Evolutionary conservation across 2,797 vertebrate genomes (phyloP).

Genomic region (Balearica regulorum): DNA sequence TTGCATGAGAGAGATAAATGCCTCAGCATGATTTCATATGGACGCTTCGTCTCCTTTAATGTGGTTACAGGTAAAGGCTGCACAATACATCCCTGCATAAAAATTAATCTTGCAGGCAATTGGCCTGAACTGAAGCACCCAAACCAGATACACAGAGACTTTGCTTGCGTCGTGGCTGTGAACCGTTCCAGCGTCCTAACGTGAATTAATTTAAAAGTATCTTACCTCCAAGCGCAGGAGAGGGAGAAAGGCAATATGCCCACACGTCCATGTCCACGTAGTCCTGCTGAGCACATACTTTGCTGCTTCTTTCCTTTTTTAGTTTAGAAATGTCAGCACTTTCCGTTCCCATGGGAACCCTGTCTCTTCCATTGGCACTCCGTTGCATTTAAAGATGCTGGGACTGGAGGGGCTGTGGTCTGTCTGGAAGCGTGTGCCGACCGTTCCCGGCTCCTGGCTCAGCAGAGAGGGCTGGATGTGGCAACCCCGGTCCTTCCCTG

Average conservation of each 20-base stretch:
- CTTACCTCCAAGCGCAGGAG: background rate
- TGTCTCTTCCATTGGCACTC: background rate
- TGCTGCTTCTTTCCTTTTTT: slow-evolving; percentile 41
- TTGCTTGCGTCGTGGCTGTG: rapidly evolving
- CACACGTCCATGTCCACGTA: background rate
- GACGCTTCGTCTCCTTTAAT: background rate
- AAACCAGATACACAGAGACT: background rate
- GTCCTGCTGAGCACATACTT: slow-evolving; percentile 13
- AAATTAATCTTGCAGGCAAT: slow-evolving; percentile 4
- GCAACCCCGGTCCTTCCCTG: background rate
- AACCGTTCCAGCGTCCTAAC: rapidly evolving
- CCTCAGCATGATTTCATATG: background rate
- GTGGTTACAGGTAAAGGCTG: slow-evolving; percentile 21
- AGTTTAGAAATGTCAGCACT: slow-evolving; percentile 63
- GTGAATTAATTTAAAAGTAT: rapidly evolving
- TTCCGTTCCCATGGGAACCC: slow-evolving; percentile 65
- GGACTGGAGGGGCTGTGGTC: background rate
- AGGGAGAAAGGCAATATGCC: background rate
- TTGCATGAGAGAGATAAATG: background rate
- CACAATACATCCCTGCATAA: background rate
- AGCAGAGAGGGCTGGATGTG: background rate
- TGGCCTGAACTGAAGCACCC: background rate
- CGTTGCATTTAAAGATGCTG: background rate
- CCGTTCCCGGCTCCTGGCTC: rapidly evolving
- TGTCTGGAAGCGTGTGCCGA: rapidly evolving